Conservation (phyloP, 2,888 invertebrate species). For the Synanthedon tipuliformis region DNA sequence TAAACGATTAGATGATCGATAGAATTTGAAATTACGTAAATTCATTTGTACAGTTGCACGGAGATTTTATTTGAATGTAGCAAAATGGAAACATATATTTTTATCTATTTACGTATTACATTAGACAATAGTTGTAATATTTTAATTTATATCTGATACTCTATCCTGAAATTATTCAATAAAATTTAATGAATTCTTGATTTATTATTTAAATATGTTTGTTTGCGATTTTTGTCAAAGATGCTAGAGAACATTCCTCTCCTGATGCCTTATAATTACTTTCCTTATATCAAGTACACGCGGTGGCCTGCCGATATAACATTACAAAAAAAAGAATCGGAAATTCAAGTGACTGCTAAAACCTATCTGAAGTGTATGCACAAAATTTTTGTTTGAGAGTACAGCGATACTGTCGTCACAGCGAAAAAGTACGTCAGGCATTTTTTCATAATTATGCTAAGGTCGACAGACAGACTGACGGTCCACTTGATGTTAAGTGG, state of each 20-base stretch:
- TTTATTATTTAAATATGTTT: neutral
- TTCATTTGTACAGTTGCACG: conserved; percentile 58
- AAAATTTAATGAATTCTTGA: conserved; percentile 44
- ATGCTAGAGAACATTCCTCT: too few relatives aligned
- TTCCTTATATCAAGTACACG: too few relatives aligned
- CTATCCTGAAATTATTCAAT: conserved; percentile 53
- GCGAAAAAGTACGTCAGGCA: too few relatives aligned
- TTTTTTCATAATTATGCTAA: too few relatives aligned
- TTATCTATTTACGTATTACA: conserved; percentile 27
- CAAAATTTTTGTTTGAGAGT: too few relatives aligned
- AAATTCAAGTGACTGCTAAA: neutral
- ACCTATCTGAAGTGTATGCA: too few relatives aligned
- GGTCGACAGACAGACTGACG: too few relatives aligned
- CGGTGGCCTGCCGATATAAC: too few relatives aligned
- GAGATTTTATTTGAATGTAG: conserved; percentile 39
- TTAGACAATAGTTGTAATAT: conserved; percentile 41
- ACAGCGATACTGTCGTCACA: too few relatives aligned
- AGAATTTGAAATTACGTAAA: conserved; percentile 24
- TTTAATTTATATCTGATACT: conserved; percentile 52
- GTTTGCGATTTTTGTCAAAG: too few relatives aligned
- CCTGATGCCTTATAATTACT: too few relatives aligned
- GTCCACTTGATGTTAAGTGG: too few relatives aligned
- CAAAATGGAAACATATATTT: conserved; percentile 28
- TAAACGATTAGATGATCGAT: conserved; percentile 18
- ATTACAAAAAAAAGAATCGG: conserved; percentile 13